A percentile compares a stretch with the other conserved stretches of the same genome.
phyloP scores from a whole-genome alignment of 2,888 invertebrate genomes.

The Neoitamus cyanurus region DNA sequence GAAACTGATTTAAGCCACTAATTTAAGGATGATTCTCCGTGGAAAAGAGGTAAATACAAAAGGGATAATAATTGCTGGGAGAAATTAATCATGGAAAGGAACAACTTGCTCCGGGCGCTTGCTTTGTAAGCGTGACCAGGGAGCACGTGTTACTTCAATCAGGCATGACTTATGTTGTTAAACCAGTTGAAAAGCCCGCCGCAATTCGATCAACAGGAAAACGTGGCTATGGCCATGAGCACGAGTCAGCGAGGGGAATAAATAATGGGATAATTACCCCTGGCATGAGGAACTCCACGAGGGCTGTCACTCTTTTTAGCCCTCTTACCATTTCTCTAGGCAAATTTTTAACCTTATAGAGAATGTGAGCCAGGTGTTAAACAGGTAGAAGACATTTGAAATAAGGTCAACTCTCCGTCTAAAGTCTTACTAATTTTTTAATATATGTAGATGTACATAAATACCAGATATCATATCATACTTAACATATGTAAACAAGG shows the following conservation, averaged over 20 bases:
- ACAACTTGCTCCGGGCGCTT: not conserved
- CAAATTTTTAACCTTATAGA: not conserved
- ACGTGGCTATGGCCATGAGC: not conserved
- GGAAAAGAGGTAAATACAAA: not conserved
- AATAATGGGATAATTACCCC: slow-evolving; percentile 12
- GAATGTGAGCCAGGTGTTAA: not conserved
- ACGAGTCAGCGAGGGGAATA: slow-evolving; percentile 6
- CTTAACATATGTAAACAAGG: no score
- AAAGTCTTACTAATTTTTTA: no score
- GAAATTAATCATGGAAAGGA: slow-evolving; percentile 2
- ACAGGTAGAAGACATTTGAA: not conserved
- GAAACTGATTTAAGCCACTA: not conserved
- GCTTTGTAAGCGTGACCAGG: slow-evolving; percentile 10
- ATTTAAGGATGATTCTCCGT: not conserved
- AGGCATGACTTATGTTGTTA: slow-evolving; percentile 13
- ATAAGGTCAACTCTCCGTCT: not conserved
- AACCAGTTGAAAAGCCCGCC: not conserved
- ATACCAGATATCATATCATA: no score
- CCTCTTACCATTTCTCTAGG: not conserved
- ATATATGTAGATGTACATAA: no score
- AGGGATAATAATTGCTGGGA: not conserved
- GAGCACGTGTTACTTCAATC: slow-evolving; percentile 17
- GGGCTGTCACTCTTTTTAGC: not conserved
- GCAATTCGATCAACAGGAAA: slow-evolving; percentile 3
- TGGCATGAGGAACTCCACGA: not conserved